A percentile compares a stretch with the other conserved stretches of the same genome.
Conservation (phyloP, 2,888 invertebrate genomes). For the Andrena camellia region DNA sequence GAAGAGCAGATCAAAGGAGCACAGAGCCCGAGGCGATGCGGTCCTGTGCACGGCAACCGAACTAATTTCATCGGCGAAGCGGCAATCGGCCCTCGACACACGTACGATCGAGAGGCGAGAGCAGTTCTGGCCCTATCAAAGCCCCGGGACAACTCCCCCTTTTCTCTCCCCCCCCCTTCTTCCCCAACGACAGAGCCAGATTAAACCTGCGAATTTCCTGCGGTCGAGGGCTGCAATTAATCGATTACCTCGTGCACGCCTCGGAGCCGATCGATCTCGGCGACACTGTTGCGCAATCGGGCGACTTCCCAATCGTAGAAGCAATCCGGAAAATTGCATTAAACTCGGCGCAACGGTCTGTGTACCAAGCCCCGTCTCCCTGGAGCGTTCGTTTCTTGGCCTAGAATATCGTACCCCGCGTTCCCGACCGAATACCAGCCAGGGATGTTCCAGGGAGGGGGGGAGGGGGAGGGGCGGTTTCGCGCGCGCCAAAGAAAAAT, state of each 20-base stretch:
- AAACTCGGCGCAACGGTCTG: not conserved
- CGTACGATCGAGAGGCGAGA: constrained; percentile 42
- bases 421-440: too few relatives aligned
- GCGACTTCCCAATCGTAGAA: not conserved
- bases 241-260: constrained; percentile 49
- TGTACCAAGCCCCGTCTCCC: too few relatives aligned
- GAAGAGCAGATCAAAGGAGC: constrained; percentile 68
- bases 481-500: constrained; percentile 22
- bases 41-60: constrained; percentile 68
- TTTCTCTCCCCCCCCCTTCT: constrained; percentile 16
- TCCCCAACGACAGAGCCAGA: constrained; percentile 31
- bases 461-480: too few relatives aligned
- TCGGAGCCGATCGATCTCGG: constrained; percentile 43
- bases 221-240: constrained; percentile 50
- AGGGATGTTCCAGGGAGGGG: too few relatives aligned
- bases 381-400: too few relatives aligned
- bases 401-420: too few relatives aligned
- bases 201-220: constrained; percentile 60
- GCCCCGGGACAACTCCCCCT: constrained; percentile 21
- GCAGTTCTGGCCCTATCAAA: constrained; percentile 9
- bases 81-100: constrained; percentile 61
- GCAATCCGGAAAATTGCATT: constrained; percentile 9
- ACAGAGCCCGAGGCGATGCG: constrained; percentile 62
- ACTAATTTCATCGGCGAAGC: constrained; percentile 62
- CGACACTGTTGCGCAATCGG: constrained; percentile 37